Conservation (phyloP, 2,797 vertebrate species). For the Halcyon leucocephala region DNA sequence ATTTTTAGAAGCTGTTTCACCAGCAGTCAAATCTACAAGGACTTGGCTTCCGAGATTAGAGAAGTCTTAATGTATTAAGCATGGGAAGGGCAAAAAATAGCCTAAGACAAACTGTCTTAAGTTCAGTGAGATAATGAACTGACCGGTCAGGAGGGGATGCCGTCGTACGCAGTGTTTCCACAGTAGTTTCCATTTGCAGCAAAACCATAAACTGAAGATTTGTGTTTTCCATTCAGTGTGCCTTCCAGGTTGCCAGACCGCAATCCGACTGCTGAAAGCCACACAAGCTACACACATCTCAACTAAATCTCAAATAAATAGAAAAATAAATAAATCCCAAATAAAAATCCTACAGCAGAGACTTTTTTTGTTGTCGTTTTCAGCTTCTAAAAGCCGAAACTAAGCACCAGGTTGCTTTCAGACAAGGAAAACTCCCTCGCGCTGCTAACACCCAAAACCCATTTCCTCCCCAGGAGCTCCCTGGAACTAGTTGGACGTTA, state of each 20-base stretch:
- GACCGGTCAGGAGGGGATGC: neutral
- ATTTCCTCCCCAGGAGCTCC: neutral
- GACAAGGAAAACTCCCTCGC: neutral
- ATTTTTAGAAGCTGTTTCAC: neutral
- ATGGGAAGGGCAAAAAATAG: constrained; percentile 22
- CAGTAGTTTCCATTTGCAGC: neutral
- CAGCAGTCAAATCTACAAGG: neutral
- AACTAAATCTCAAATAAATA: neutral
- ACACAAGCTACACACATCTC: neutral
- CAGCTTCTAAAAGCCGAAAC: neutral
- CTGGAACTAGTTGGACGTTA: neutral
- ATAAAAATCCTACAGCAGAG: neutral
- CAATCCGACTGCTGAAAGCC: neutral
- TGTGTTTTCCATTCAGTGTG: neutral
- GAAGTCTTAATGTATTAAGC: constrained; percentile 5
- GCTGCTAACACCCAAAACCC: neutral
- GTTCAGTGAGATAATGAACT: constrained; percentile 7
- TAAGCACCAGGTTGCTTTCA: neutral
- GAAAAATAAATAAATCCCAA: neutral
- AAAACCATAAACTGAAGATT: neutral
- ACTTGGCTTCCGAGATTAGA: neutral
- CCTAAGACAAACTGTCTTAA: constrained; percentile 25
- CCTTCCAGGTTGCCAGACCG: neutral
- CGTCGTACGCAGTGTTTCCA: neutral
- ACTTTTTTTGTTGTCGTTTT: neutral